Conservation (phyloP, 2,888 invertebrate genomes). For the Spodoptera picta region DNA sequence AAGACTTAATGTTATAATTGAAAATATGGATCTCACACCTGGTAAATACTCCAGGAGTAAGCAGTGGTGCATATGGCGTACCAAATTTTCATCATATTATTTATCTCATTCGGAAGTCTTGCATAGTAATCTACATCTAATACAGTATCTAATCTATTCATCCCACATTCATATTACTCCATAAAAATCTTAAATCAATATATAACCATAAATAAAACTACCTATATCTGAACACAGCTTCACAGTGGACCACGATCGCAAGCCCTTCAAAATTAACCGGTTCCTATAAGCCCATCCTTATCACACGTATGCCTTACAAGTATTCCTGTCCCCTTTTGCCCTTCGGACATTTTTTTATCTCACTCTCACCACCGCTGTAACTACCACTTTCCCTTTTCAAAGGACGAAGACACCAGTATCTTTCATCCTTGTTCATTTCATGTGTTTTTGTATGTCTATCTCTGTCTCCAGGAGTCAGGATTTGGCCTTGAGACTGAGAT, state of each 20-base stretch:
- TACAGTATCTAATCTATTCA: constrained; percentile 38
- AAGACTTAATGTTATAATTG: no score
- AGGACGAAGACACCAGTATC: constrained; percentile 83
- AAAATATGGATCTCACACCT: no score
- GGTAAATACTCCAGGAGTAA: no score
- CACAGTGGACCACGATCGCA: constrained; percentile 77
- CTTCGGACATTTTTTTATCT: constrained; percentile 86
- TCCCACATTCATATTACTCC: constrained; percentile 44
- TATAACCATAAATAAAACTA: constrained; percentile 79
- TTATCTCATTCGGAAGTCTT: constrained; percentile 4
- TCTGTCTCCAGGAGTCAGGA: constrained; percentile 75
- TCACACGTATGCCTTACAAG: constrained; percentile 50
- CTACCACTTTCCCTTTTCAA: constrained; percentile 88
- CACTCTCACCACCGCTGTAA: constrained; percentile 83
- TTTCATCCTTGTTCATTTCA: constrained; percentile 59
- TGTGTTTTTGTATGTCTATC: constrained; percentile 58
- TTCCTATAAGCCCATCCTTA: constrained; percentile 68
- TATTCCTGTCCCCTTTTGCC: constrained; percentile 72
- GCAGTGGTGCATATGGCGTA: no score
- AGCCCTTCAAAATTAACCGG: constrained; percentile 88
- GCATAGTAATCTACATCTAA: constrained; percentile 30
- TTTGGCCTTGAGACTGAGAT: constrained; percentile 87
- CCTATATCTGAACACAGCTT: constrained; percentile 70
- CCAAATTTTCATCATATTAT: not conserved
- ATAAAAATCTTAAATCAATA: constrained; percentile 78